These are phyloP conservation scores for Rhyacophila brunnea DNA, from an alignment of 1,140 invertebrate species.

Conservation along the genomic window DNA sequence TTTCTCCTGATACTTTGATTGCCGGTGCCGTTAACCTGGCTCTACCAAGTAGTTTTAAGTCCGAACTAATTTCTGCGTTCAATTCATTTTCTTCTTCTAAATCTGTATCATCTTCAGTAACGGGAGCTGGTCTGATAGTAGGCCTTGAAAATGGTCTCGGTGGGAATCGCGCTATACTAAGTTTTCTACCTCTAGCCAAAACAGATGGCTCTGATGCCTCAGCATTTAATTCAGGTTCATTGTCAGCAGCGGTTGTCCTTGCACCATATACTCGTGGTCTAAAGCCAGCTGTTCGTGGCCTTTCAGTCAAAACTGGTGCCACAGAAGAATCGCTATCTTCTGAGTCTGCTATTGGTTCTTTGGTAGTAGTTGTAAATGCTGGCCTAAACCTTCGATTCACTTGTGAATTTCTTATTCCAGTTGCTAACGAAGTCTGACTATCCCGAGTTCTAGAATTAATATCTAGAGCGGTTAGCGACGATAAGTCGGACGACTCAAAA, in stretches of 20 bases:
- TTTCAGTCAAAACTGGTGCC: slow-evolving; percentile 9
- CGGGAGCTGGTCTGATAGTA: slow-evolving; percentile 21
- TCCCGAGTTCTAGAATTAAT: slow-evolving; percentile 21
- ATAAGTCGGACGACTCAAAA: slow-evolving; percentile 41
- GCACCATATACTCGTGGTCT: slow-evolving; percentile 18
- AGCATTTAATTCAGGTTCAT: slow-evolving; percentile 22
- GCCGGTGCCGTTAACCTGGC: slow-evolving; percentile 26
- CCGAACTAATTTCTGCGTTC: slow-evolving; percentile 38
- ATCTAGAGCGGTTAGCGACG: slow-evolving; percentile 45
- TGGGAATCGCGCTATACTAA: slow-evolving; percentile 46
- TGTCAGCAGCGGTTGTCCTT: slow-evolving; percentile 2
- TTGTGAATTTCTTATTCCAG: slow-evolving; percentile 22
- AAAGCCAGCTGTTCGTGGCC: slow-evolving; percentile 10
- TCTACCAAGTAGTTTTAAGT: slow-evolving; percentile 21
- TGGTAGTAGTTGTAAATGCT: slow-evolving; percentile 20
- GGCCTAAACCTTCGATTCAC: slow-evolving; percentile 27
- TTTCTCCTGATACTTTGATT: slow-evolving; percentile 26
- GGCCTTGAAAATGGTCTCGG: slow-evolving; percentile 46
- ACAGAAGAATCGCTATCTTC: slow-evolving; percentile 20
- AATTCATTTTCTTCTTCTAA: slow-evolving; percentile 36
- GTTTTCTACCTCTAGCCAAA: slow-evolving; percentile 27
- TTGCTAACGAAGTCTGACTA: slow-evolving; percentile 9
- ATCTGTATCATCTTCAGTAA: slow-evolving; percentile 25
- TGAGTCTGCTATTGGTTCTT: slow-evolving; percentile 22
- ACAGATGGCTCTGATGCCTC: slow-evolving; percentile 27